These are phyloP conservation scores for Hypocryptadius cinnamomeus DNA, from an alignment of 2,113 vertebrate genomes.

Conservation along the genomic window DNA sequence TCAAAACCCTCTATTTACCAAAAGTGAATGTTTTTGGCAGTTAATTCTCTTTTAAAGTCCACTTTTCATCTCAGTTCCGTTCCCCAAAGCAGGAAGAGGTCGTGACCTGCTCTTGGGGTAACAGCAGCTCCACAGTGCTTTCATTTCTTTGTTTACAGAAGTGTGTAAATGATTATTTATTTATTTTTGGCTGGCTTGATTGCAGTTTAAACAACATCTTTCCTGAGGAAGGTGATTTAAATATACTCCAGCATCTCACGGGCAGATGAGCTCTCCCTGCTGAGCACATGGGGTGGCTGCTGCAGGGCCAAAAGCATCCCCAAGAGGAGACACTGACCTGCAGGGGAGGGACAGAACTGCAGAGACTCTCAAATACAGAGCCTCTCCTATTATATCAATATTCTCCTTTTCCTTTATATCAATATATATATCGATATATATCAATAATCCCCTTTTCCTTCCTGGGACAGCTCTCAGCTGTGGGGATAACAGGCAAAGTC, in stretches of 20 bases:
- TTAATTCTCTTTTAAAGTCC: conserved; percentile 37
- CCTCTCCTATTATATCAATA: not conserved
- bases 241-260: not conserved
- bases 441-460: not conserved
- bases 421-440: not conserved
- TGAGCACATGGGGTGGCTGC: not conserved
- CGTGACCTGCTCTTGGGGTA: not conserved
- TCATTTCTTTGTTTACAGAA: conserved; percentile 12
- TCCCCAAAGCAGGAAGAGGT: not conserved
- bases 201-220: conserved; percentile 46
- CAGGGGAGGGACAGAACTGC: not conserved
- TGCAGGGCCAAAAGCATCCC: not conserved
- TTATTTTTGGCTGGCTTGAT: conserved; percentile 37
- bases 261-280: not conserved
- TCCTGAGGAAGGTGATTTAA: conserved; percentile 8
- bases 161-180: conserved; percentile 34
- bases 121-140: not conserved
- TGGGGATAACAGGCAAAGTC: not conserved
- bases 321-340: not conserved
- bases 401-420: not conserved
- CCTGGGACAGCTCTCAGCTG: not conserved
- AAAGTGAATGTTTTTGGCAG: conserved; percentile 53
- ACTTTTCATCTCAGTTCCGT: not conserved
- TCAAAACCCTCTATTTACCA: conserved; percentile 35
- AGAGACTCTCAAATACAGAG: not conserved